Evolutionary conservation across 2,113 vertebrate genomes (phyloP), one percentile per base, ranked within the genome.

Genomic region (Vombatus ursinus): DNA sequence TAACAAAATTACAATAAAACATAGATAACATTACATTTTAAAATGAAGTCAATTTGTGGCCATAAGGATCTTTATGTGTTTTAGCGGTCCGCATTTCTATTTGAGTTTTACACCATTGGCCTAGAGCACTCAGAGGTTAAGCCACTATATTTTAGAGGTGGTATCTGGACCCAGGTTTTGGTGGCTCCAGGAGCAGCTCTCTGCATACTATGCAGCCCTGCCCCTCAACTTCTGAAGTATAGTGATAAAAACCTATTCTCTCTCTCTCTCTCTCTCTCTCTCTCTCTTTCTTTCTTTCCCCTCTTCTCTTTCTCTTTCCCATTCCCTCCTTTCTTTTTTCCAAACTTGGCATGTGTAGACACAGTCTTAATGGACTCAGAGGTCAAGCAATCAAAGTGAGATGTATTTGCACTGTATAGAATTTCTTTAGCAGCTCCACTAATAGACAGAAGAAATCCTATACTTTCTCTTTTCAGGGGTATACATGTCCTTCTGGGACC

Each of bases 401-500:
- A 52, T 31, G 31, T 19, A 48, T 50, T 3, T 52, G 1, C 5
- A 96, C 47, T 12, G 0, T 84, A 49, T 14, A 94, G n/a, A 10
- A 52, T 92, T 92, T 92, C 44, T 24, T 95, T 50, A 89, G 57
- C 24, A 8, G 7, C 0, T 96, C 47, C 50, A 52, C 10, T 95
- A 50, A 91, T 31, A 90, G 51, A 52, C 91, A 92, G 11, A 90
- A 89, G 12, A 92, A 93, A 95, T 54, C 49, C 44, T 92, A 8
- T 51, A 11, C 52, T 90, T 28, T 94, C 91, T 95, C n/a, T 54
- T 28, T 96, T 16, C 57, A 95, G 51, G 12, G 90, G 8, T 4
- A 51, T 91, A 8, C 26, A 91, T 1, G 47, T 23, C 12, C 51
- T 90, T 91, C 3, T 91, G 47, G 10, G 2, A 91, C 48, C 23